Percentiles rank a stretch among this genome's conserved stretches.
Conservation (phyloP, 2,797 vertebrate species). For the Melanotaenia nigrans region DNA sequence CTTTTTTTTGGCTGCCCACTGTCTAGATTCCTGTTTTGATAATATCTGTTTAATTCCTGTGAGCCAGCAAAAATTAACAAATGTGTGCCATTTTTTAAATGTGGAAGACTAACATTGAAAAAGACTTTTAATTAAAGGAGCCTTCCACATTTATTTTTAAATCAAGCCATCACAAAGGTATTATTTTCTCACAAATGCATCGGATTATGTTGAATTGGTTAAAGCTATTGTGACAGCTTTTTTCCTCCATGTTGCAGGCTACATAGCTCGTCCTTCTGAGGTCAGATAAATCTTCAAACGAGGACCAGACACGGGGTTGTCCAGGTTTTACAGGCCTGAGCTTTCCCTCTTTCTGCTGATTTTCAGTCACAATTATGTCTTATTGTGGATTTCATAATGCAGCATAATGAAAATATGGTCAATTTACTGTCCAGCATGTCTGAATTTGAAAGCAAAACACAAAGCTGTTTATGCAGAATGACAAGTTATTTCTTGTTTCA, state of each 20-base stretch:
- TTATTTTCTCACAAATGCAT: constrained; percentile 33
- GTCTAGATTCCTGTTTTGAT: constrained; percentile 54
- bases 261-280: constrained; percentile 49
- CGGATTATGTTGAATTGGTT: constrained; percentile 34
- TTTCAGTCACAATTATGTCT: constrained; percentile 47
- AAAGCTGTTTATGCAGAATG: neutral
- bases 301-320: constrained; percentile 36
- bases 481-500: constrained; percentile 3
- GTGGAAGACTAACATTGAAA: constrained; percentile 37
- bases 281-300: too few relatives aligned
- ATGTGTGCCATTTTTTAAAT: constrained; percentile 28
- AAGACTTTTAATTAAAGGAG: constrained; percentile 32
- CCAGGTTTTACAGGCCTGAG: constrained; percentile 29
- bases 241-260: constrained; percentile 51
- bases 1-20: constrained; percentile 51
- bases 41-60: constrained; percentile 54
- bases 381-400: constrained; percentile 46
- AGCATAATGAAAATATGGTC: constrained; percentile 33
- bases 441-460: constrained; percentile 32
- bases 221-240: constrained; percentile 45
- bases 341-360: constrained; percentile 33
- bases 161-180: constrained; percentile 11
- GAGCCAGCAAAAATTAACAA: constrained; percentile 32
- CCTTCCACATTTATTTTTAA: constrained; percentile 9
- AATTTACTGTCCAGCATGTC: constrained; percentile 16